Percentiles rank a stretch among this genome's conserved stretches.
Conservation (phyloP, 1,140 invertebrate genomes). For the Alviniconcha marisindica region DNA sequence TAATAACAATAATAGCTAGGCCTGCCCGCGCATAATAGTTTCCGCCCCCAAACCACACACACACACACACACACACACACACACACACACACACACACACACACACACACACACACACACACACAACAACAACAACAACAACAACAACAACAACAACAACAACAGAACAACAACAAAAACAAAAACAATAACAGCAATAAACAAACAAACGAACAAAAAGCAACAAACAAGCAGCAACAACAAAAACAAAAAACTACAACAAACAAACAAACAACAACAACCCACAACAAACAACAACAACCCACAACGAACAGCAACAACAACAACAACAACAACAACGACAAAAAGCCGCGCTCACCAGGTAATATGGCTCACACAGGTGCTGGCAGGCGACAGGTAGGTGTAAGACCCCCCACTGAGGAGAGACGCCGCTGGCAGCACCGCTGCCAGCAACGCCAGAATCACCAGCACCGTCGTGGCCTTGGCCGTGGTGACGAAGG, state of each 20-base stretch:
- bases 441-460: background rate
- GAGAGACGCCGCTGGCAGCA: background rate
- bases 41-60: too few relatives aligned
- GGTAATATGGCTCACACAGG: constrained; percentile 18
- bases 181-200: background rate
- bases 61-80: too few relatives aligned
- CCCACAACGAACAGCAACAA: background rate
- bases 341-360: background rate
- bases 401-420: constrained; percentile 2
- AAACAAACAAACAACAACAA: background rate
- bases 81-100: too few relatives aligned
- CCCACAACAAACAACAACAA: background rate
- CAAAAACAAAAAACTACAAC: background rate
- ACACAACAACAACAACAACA: too few relatives aligned
- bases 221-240: background rate
- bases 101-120: too few relatives aligned
- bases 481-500: background rate
- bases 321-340: background rate
- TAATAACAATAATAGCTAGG: too few relatives aligned
- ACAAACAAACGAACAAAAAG: background rate
- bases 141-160: background rate
- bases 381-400: background rate
- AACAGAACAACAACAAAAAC: background rate
- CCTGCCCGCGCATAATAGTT: too few relatives aligned
- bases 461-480: background rate